Percentiles rank a stretch among this genome's conserved stretches.
Conservation (phyloP, 2,888 invertebrate genomes). For the Gnatocerus cornutus region DNA sequence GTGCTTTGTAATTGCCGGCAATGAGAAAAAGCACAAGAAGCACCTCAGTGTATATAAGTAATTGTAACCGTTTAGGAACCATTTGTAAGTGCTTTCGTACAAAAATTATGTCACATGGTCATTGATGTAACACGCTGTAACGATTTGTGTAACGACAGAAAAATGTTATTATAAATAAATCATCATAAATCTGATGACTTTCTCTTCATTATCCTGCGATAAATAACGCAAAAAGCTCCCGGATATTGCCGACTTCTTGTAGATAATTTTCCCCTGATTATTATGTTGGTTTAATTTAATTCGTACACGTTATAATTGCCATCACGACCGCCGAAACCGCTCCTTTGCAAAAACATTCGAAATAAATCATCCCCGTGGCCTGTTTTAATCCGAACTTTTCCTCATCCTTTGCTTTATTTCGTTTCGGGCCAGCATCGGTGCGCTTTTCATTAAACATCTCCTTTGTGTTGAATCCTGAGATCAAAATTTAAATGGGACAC, state of each 20-base stretch:
- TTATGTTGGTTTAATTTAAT: not conserved
- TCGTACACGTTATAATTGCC: slow-evolving; percentile 1
- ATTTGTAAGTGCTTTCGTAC: slow-evolving; percentile 57
- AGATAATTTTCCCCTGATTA: not conserved
- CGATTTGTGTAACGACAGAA: slow-evolving; percentile 54
- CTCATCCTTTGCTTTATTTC: not conserved
- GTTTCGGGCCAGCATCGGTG: slow-evolving; percentile 1
- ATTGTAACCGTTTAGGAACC: slow-evolving; percentile 18
- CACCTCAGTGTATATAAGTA: slow-evolving; percentile 38
- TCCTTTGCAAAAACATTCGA: slow-evolving; percentile 10
- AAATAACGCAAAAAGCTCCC: not conserved
- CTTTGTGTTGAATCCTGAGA: slow-evolving; percentile 7
- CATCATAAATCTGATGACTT: slow-evolving; percentile 48
- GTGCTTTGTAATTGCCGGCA: slow-evolving; percentile 30
- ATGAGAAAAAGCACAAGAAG: slow-evolving; percentile 16
- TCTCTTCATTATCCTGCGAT: not conserved
- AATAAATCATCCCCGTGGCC: slow-evolving; percentile 18
- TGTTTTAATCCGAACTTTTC: slow-evolving; percentile 17
- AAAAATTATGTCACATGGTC: slow-evolving; percentile 52
- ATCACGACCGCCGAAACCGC: not conserved
- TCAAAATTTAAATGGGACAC: slow-evolving; percentile 17
- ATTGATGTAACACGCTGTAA: slow-evolving; percentile 55
- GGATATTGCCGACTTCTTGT: not conserved
- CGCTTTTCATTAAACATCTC: slow-evolving; percentile 12
- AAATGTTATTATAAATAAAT: slow-evolving; percentile 57